Conservation (phyloP, 2,113 vertebrate genomes). For the Mus spicilegus region DNA sequence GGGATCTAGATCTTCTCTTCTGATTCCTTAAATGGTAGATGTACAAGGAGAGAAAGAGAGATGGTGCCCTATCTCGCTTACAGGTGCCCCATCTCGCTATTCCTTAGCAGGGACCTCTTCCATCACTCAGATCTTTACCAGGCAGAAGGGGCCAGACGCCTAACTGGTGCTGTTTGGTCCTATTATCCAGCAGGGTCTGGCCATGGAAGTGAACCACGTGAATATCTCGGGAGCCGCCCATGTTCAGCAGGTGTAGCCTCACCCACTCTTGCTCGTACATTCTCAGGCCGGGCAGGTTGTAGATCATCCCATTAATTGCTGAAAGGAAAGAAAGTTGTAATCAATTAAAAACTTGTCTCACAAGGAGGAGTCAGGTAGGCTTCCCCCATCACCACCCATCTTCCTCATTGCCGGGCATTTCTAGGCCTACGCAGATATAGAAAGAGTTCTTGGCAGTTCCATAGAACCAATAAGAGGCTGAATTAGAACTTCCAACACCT, state of each 20-base stretch:
- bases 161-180: slow-evolving; percentile 88
- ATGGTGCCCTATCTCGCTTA: too few species aligned
- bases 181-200: slow-evolving; percentile 93
- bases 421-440: too few species aligned
- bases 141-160: slow-evolving; percentile 93
- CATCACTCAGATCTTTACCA: slow-evolving; percentile 84
- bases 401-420: background rate
- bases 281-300: slow-evolving; percentile 92
- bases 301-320: slow-evolving; percentile 96
- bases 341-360: background rate
- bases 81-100: background rate
- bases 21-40: background rate
- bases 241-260: slow-evolving; percentile 93
- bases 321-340: slow-evolving; percentile 58
- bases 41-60: background rate
- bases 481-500: background rate
- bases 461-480: background rate
- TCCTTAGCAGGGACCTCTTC: background rate
- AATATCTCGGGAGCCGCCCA: slow-evolving; percentile 93
- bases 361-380: background rate
- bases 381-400: background rate
- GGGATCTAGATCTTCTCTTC: background rate
- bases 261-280: slow-evolving; percentile 94
- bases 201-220: slow-evolving; percentile 96
- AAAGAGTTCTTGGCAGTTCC: background rate